A percentile compares a stretch with the other conserved stretches of the same genome.
These are phyloP conservation scores for Dugesia japonica DNA, from an alignment of 2,888 invertebrate species.

Conservation along the genomic window DNA sequence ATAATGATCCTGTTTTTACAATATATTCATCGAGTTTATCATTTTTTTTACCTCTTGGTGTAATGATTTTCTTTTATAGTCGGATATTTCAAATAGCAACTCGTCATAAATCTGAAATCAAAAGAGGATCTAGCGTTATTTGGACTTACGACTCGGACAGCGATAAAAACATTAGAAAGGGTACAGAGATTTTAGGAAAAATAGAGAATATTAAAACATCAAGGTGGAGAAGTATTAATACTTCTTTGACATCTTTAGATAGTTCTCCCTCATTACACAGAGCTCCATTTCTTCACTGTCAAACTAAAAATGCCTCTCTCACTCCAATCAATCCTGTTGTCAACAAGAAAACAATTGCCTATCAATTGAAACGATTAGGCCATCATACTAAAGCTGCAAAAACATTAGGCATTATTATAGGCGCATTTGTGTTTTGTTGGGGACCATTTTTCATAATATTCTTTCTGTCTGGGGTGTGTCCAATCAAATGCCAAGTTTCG, in stretches of 20 bases:
- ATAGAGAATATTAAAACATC: not conserved
- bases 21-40: constrained; percentile 38
- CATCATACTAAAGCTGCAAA: constrained; percentile 71
- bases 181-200: not conserved
- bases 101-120: constrained; percentile 29
- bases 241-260: not conserved
- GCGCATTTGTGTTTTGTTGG: constrained; percentile 72
- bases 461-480: constrained; percentile 62
- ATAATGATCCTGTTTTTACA: constrained; percentile 37
- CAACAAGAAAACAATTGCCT: constrained; percentile 23
- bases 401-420: constrained; percentile 66
- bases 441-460: constrained; percentile 69
- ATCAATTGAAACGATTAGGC: constrained; percentile 26
- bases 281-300: not conserved
- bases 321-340: not conserved
- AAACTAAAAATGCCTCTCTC: not conserved
- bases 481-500: constrained; percentile 48
- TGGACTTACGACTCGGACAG: not conserved
- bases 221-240: constrained; percentile 6
- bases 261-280: not conserved
- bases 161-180: not conserved
- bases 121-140: constrained; percentile 28
- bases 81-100: constrained; percentile 38
- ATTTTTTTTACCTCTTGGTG: constrained; percentile 38
- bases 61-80: constrained; percentile 39